These are phyloP conservation scores for Parazoanthus darwini DNA, from an alignment of 92 coral and sea anemone species.

Conservation along the genomic window DNA sequence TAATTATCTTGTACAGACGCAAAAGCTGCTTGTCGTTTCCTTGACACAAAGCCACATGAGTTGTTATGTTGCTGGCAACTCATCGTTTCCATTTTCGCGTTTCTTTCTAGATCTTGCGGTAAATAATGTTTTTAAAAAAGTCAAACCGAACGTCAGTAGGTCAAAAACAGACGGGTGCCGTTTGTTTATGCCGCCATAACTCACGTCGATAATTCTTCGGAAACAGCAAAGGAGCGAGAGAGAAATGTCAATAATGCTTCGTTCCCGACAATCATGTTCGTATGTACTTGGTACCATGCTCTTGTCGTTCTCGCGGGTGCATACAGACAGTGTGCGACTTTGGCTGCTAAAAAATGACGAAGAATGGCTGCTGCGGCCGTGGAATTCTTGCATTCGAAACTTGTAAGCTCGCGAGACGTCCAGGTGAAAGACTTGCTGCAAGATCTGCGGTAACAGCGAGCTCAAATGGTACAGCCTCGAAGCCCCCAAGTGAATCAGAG, in stretches of 20 bases:
- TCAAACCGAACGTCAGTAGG: neutral
- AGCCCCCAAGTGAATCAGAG: neutral
- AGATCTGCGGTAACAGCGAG: neutral
- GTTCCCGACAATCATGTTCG: neutral
- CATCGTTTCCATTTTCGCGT: slow-evolving; percentile 23
- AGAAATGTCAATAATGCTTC: slow-evolving; percentile 4
- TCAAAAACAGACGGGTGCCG: neutral
- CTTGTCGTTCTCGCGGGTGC: neutral
- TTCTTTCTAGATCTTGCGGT: neutral
- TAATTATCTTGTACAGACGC: slow-evolving; percentile 3
- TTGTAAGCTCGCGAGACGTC: slow-evolving; percentile 34
- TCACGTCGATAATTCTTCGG: slow-evolving; percentile 22
- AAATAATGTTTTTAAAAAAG: neutral
- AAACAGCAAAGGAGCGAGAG: neutral
- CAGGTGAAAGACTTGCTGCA: slow-evolving; percentile 23
- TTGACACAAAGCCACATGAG: slow-evolving; percentile 7
- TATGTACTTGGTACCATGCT: neutral
- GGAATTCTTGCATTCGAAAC: slow-evolving; percentile 44
- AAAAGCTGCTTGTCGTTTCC: slow-evolving; percentile 34
- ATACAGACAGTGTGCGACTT: neutral
- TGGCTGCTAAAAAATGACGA: slow-evolving; percentile 22
- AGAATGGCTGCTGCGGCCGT: slow-evolving; percentile 28
- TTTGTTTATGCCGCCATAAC: slow-evolving; percentile 31
- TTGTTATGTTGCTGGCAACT: neutral
- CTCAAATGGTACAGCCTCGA: neutral